Conservation (phyloP, 2,113 vertebrate species). For the Podarcis raffonei region DNA sequence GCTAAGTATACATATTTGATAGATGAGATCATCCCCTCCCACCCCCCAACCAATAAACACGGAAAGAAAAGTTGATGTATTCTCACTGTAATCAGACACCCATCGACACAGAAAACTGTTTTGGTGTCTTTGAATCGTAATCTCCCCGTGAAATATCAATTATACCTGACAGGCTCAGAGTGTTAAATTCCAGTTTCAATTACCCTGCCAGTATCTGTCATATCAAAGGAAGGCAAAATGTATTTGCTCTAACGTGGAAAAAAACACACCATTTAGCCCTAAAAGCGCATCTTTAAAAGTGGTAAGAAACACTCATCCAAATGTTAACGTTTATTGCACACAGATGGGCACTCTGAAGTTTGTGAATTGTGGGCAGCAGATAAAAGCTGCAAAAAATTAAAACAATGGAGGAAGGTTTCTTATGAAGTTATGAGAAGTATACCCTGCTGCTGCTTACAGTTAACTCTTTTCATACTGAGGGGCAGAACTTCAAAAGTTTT, state of each 20-base stretch:
- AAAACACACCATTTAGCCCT: constrained; percentile 31
- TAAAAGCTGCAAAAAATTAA: background rate
- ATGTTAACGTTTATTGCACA: constrained; percentile 24
- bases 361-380: background rate
- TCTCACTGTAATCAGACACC: constrained; percentile 38
- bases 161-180: constrained; percentile 28
- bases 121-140: constrained; percentile 39
- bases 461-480: background rate
- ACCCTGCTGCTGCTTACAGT: background rate
- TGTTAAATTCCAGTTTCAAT: constrained; percentile 19
- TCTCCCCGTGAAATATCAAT: constrained; percentile 54
- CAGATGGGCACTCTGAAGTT: constrained; percentile 25
- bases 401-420: background rate
- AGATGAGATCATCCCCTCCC: background rate
- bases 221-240: constrained; percentile 38
- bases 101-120: constrained; percentile 16
- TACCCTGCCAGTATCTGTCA: constrained; percentile 30
- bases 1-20: background rate
- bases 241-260: constrained; percentile 35
- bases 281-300: constrained; percentile 36
- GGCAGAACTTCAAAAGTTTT: rapidly evolving
- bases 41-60: background rate
- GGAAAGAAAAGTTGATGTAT: constrained; percentile 30
- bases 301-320: background rate
- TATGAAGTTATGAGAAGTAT: background rate